These are phyloP conservation scores for Drosophila pseudotakahashii DNA, from an alignment of 2,888 invertebrate genomes.

Conservation along the genomic window DNA sequence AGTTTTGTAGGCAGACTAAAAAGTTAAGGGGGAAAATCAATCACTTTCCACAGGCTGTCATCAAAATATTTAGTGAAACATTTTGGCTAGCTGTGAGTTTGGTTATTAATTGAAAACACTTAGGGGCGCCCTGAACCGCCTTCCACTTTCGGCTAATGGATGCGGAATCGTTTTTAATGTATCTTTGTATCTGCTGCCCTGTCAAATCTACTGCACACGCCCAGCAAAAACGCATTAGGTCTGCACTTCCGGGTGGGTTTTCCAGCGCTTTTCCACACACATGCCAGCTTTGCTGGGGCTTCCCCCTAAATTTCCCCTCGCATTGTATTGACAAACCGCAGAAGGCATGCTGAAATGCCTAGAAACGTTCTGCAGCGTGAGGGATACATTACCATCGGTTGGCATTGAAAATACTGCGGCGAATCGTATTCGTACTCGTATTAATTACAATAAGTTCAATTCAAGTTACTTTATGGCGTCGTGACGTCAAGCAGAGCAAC, in stretches of 20 bases:
- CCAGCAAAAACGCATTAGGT: slow-evolving; percentile 57
- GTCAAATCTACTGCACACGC: slow-evolving; percentile 39
- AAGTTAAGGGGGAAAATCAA: neutral
- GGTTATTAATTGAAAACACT: slow-evolving; percentile 69
- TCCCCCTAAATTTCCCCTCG: slow-evolving; percentile 20
- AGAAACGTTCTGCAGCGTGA: slow-evolving; percentile 36
- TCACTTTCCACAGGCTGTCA: slow-evolving; percentile 27
- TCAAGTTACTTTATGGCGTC: slow-evolving; percentile 56
- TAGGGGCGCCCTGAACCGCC: slow-evolving; percentile 26
- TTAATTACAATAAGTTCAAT: slow-evolving; percentile 75
- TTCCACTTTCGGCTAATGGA: slow-evolving; percentile 60
- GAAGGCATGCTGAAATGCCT: slow-evolving; percentile 49
- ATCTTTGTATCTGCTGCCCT: slow-evolving; percentile 52
- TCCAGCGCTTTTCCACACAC: slow-evolving; percentile 45
- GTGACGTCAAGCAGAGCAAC: slow-evolving; percentile 18
- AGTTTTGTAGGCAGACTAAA: neutral
- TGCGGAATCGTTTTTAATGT: slow-evolving; percentile 57
- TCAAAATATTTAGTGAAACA: slow-evolving; percentile 43
- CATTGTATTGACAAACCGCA: slow-evolving; percentile 63
- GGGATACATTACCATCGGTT: slow-evolving; percentile 48
- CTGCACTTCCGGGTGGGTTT: slow-evolving; percentile 68
- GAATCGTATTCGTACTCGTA: slow-evolving; percentile 41
- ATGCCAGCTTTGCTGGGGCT: slow-evolving; percentile 63
- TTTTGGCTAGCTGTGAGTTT: slow-evolving; percentile 39
- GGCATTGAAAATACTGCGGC: slow-evolving; percentile 43